Percentiles rank a stretch among this genome's conserved stretches.
Conservation (phyloP, 1,140 invertebrate genomes). For the Oscheius sp. region DNA sequence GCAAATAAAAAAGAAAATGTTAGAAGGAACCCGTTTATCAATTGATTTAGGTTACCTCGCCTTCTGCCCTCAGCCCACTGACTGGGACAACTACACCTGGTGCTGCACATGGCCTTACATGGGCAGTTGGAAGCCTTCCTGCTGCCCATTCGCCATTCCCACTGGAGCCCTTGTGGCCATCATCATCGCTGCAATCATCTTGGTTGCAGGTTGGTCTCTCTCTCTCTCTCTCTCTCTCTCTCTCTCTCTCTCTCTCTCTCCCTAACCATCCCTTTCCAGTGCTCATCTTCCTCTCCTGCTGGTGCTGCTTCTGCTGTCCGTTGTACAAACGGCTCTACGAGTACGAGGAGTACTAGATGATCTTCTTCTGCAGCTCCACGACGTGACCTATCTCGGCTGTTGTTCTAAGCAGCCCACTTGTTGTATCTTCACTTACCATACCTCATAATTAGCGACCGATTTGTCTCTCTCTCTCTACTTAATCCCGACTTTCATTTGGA, state of each 20-base stretch:
- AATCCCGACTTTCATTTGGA: no score
- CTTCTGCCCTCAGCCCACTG: conserved; percentile 60
- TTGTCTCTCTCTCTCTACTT: no score
- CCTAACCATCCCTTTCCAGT: conserved; percentile 45
- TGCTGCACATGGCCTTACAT: conserved; percentile 61
- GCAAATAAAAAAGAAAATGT: no score
- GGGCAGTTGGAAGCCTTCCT: conserved; percentile 58
- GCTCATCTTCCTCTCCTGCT: conserved; percentile 56
- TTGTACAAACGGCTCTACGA: conserved; percentile 56
- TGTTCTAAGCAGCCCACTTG: background rate
- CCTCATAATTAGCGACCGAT: background rate
- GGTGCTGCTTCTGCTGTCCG: conserved; percentile 61
- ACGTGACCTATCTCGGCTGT: background rate
- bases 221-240: conserved; percentile 5
- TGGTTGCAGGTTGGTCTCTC: conserved; percentile 45
- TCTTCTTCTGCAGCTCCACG: background rate
- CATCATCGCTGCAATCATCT: conserved; percentile 56
- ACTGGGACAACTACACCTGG: conserved; percentile 61
- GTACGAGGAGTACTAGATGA: conserved; percentile 32
- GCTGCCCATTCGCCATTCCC: conserved; percentile 60
- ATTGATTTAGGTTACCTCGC: conserved; percentile 60
- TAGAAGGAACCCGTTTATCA: no score
- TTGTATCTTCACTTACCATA: background rate
- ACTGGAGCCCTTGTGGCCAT: conserved; percentile 60
- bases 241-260: conserved; percentile 6